Conservation (phyloP, 2,797 vertebrate species). For the Tragopan temminckii region DNA sequence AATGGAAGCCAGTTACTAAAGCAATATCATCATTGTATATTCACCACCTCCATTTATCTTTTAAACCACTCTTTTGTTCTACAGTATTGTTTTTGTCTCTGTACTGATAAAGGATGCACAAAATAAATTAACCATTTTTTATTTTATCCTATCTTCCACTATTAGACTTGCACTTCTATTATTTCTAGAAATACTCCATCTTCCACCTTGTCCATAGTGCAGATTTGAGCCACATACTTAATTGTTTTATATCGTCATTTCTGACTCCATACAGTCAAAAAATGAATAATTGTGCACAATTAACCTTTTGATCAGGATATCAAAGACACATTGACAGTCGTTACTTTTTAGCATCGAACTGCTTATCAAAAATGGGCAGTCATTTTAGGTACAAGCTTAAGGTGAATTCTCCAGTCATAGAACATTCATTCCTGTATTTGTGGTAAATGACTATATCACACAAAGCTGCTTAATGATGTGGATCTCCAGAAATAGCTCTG, state of each 20-base stretch:
- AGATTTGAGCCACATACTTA: not conserved
- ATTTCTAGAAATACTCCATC: not conserved
- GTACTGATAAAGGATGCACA: not conserved
- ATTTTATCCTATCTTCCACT: not conserved
- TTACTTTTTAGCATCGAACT: not conserved
- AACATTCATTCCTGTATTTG: not conserved
- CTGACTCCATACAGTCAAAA: not conserved
- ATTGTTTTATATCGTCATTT: not conserved
- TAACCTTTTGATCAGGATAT: not conserved
- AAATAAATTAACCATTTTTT: not conserved
- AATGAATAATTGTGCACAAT: not conserved
- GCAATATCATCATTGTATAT: not conserved
- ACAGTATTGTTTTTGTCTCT: not conserved
- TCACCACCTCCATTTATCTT: not conserved
- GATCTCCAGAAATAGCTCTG: slow-evolving; percentile 31
- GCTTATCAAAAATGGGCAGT: not conserved
- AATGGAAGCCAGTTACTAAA: not conserved
- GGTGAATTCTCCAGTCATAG: not conserved
- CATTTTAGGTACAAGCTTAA: not conserved
- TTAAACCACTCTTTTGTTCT: not conserved
- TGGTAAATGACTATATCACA: not conserved
- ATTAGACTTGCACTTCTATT: not conserved
- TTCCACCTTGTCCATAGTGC: not conserved
- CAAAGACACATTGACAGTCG: not conserved
- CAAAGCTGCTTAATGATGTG: not conserved